These are phyloP conservation scores for Rhimphoctona megacephalus DNA, from an alignment of 2,888 invertebrate genomes.

Conservation along the genomic window DNA sequence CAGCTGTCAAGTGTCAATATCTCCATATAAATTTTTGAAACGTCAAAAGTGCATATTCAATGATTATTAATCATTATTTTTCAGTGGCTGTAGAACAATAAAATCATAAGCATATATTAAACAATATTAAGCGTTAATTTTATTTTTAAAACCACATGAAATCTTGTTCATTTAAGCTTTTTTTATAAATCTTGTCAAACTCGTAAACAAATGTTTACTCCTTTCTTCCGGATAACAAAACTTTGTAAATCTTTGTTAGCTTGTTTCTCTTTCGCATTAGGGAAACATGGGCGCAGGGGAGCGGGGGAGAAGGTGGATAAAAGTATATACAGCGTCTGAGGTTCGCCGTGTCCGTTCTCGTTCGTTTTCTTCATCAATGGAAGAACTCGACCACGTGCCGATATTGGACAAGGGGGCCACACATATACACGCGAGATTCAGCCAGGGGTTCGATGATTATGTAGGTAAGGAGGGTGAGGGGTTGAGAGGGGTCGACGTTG, in stretches of 20 bases:
- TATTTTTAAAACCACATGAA: background rate
- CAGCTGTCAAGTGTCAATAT: too few species aligned
- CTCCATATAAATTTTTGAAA: too few species aligned
- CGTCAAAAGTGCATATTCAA: too few species aligned
- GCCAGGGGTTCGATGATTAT: conserved; percentile 14
- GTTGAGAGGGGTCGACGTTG: background rate
- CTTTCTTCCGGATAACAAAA: background rate
- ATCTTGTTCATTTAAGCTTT: background rate
- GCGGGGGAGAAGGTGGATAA: background rate
- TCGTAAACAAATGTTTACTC: background rate
- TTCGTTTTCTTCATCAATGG: conserved; percentile 67
- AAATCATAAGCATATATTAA: too few species aligned
- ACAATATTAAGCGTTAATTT: too few species aligned
- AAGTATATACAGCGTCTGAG: conserved; percentile 17
- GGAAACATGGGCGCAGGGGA: background rate
- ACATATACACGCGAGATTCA: conserved; percentile 29
- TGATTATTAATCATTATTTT: too few species aligned
- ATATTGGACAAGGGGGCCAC: conserved; percentile 52
- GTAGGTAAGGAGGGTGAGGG: conserved; percentile 1
- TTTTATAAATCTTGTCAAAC: background rate
- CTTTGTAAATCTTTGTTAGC: background rate
- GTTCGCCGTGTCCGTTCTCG: conserved; percentile 3
- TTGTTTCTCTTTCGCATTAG: background rate
- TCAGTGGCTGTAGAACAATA: too few species aligned
- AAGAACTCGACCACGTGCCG: conserved; percentile 66